Evolutionary conservation across 2,113 vertebrate genomes (phyloP), one percentile per base, ranked within the genome.

Genomic region (Cyprinus carpio): DNA sequence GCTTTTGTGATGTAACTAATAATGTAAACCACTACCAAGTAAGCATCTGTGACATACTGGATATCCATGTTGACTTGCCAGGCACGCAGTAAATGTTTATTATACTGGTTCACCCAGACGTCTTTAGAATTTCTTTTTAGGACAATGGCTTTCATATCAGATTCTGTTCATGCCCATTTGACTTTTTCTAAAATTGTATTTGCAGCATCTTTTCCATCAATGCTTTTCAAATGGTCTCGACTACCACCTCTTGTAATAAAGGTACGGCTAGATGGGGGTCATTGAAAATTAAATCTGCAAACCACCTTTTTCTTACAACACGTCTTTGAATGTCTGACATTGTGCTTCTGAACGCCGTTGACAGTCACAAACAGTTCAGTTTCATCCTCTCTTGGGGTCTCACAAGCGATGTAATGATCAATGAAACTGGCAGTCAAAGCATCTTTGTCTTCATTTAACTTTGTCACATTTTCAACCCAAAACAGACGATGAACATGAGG

Each of bases 261-360:
- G 2, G 78, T 85, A 1, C 16, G 13, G 5, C 7, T 62, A 27
- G 67, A 81, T n/a, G 78, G 77, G 4, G 87, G 77, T 12, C 58
- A 37, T 64, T 84, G 87, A 62, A 85, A 87, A 29, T 85, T 69
- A 51, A 85, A 87, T 37, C 86, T 31, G 11, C 75, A 85, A 5
- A 60, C 62, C 6, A 56, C 75, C 2, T 62, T 71, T n/a, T 74
- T 85, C 37, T 80, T 85, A 12, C 75, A 25, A 43, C 87, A 88
- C n/a, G 79, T 82, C 46, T 82, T 85, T 16, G 46, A 87, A 65
- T 88, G 85, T 76, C 31, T 72, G 6, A 3, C 23, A 40, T 76
- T 84, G 62, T 87, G 85, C 25, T 74, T 80, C 34, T 86, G 85
- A 23, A 86, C 62, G 12, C 27, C 75, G 7, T 40, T 40, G 40